These are phyloP conservation scores for Oreochromis spilurus DNA, from an alignment of 2,113 vertebrate species.

Conservation along the genomic window DNA sequence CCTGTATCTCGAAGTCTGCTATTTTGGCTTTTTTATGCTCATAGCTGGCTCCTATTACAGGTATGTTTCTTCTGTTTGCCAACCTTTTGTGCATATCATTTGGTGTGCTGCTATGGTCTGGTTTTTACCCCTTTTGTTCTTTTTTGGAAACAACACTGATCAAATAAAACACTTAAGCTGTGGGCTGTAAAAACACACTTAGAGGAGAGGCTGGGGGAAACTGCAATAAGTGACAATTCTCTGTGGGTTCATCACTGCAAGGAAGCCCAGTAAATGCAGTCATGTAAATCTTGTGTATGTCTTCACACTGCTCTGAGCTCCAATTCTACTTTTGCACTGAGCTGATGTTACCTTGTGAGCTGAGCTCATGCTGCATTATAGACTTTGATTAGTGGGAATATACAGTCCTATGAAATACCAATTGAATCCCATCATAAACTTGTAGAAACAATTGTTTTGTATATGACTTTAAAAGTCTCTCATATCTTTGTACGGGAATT, in stretches of 20 bases:
- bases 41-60: background rate
- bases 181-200: background rate
- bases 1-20: background rate
- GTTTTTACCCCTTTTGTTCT: background rate
- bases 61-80: background rate
- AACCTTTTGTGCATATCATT: background rate
- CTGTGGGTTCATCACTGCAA: background rate
- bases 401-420: background rate
- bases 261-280: background rate
- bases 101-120: background rate
- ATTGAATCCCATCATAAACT: background rate
- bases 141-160: background rate
- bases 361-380: background rate
- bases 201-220: background rate
- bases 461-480: background rate
- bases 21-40: background rate
- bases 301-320: background rate
- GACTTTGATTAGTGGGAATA: background rate
- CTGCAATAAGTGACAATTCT: background rate
- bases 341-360: accelerated
- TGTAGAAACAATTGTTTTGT: background rate
- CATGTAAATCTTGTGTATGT: background rate
- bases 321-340: background rate
- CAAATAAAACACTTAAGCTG: background rate
- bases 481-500: background rate